Base-by-base conservation (phyloP, 2,888 invertebrate genomes). In the Cantharis flavilabris region DNA sequence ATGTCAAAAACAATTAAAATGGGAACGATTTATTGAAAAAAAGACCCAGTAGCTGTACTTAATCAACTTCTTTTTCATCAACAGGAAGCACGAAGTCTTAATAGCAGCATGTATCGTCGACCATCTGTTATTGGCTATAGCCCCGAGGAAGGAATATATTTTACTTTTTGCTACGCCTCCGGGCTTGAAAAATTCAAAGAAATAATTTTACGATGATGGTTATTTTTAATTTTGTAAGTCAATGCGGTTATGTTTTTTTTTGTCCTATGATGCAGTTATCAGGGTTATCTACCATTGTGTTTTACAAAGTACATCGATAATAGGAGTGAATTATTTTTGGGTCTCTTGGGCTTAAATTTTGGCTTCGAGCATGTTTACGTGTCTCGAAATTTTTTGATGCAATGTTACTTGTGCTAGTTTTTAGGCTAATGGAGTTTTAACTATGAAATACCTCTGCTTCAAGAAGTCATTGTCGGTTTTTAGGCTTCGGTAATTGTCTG, bases 11-110 rank as follows among this genome's bases (percentile, higher is more conserved):
- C 49, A 49, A 49, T 49, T 49, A 49, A 49, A 49, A 49, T 49
- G 49, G 49, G 49, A 49, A 49, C 49, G 49, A 49, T 49, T 49
- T 49, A 49, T 49, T 49, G 49, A 49, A 49, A 49, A 49, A 49
- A 49, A 49, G 49, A 49, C 26, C 26, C 65, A 67, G 65, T 67
- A 67, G 65, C 65, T 67, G 26, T 67, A 67, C 23, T 67, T 67
- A 67, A 67, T 67, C 65, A 26, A 67, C 65, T 67, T 67, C 65
- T 67, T 67, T 67, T 23, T 23, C 65, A 67, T 67, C 65, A 67
- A 67, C 65, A 67, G 65, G 65, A 67, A 67, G 65, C 65, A 67
- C 18, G 20, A 26, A 67, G 16, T 23, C 65, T 67, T 23, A 67
- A 67, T 23, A 67, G 23, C 20, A 23, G 23, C 65, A 67, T 26